Evolutionary conservation across 2,797 vertebrate species (phyloP), one percentile per base, ranked within the genome.

Genomic region (Enteromius radiatus): DNA sequence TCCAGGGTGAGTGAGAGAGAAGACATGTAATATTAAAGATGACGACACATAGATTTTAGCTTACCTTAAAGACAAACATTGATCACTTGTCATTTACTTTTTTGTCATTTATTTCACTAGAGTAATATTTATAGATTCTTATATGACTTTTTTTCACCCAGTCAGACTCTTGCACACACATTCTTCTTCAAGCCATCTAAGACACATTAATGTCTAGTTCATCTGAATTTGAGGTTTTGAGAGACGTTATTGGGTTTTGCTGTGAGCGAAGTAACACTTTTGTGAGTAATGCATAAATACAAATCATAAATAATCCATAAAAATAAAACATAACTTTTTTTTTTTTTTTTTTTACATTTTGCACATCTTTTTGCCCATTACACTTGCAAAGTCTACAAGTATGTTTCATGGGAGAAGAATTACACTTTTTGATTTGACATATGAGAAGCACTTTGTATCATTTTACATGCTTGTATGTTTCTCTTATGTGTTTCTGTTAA

Each of bases 401-500:
- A 33, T 70, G 43, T 70, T 47, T 19, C 5, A 71, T 31, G 69
- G 43, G 43, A 71, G 43, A 71, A 12, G 19, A 21, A 21, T 52
- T 8, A 47, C 15, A 47, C 15, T 28, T 61, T 61, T 28, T 56
- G 21, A 56, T 56, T n/a, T 70, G 1, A 26, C 43, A 26, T 45
- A 45, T 45, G 23, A 45, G 3, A 45, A 70, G 23, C 17, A 71
- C 9, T 49, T 49, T 75, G 11, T 8, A 23, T 56, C 9, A 23
- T 56, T 75, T 75, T 10, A 17, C 52, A 56, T 38, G 31, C 31
- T 75, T 74, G 21, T n/a, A 38, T 75, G 49, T 75, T 71, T 59
- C 23, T 5, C 5, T 26, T 38, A 38, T 8, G 11, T 5, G 23
- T 59, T 59, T 28, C 12, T 61, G 5, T 28, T 28, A 14, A 14